Percentiles rank a stretch among this genome's conserved stretches.
These are phyloP conservation scores for Lagorchestes hirsutus DNA, from an alignment of 2,797 vertebrate genomes.

Conservation along the genomic window DNA sequence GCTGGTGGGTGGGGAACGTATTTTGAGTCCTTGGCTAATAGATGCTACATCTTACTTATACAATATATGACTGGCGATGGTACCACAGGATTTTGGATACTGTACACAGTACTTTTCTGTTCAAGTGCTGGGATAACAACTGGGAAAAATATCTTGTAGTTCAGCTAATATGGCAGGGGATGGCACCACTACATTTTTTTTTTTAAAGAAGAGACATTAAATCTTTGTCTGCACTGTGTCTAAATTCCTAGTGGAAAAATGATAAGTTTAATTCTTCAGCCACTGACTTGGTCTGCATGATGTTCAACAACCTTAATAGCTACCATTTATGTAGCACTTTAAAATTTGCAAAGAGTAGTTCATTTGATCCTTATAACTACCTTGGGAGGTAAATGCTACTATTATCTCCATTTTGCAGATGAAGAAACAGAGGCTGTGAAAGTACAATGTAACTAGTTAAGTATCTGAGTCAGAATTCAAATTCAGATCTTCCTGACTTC, in stretches of 20 bases:
- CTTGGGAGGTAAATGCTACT: neutral
- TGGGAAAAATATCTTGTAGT: conserved; percentile 10
- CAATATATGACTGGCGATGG: neutral
- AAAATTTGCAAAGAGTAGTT: neutral
- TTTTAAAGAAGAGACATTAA: neutral
- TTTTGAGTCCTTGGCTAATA: neutral
- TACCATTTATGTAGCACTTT: neutral
- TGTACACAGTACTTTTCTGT: neutral
- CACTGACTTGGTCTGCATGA: neutral
- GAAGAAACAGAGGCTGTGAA: neutral
- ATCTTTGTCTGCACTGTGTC: neutral
- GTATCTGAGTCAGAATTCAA: neutral
- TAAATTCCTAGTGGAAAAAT: conserved; percentile 16
- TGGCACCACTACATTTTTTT: conserved; percentile 12
- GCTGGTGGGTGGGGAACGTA: neutral
- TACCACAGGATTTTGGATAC: neutral
- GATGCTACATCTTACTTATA: neutral
- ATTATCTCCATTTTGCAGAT: neutral
- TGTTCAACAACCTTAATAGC: neutral
- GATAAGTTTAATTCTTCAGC: neutral
- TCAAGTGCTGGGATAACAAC: neutral
- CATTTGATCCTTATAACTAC: neutral
- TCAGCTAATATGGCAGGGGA: neutral
- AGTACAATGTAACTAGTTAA: neutral
- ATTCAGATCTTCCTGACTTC: neutral